Percentiles rank a stretch among this genome's conserved stretches.
Conservation (phyloP, 2,113 vertebrate species). For the Myotis brandtii region DNA sequence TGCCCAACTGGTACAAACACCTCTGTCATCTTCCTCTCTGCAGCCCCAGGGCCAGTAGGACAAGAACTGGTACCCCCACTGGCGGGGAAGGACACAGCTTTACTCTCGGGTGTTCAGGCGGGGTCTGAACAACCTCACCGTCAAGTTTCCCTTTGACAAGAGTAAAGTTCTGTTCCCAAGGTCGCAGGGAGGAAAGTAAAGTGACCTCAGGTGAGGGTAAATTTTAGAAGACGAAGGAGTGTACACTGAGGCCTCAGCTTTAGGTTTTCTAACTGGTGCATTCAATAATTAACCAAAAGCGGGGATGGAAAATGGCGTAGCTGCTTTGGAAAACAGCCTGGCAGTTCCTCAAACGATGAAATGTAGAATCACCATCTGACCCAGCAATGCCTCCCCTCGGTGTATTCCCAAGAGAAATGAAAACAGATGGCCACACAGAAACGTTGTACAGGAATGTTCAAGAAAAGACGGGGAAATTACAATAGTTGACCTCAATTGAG, state of each 20-base stretch:
- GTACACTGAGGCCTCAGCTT: background rate
- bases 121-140: background rate
- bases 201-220: background rate
- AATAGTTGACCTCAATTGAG: background rate
- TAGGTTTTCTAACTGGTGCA: background rate
- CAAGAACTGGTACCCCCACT: background rate
- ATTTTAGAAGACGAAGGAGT: background rate
- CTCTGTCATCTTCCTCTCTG: background rate
- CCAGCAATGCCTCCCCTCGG: background rate
- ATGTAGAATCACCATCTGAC: background rate
- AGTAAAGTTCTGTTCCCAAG: background rate
- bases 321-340: background rate
- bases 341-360: background rate
- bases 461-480: background rate
- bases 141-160: background rate
- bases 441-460: background rate
- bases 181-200: background rate
- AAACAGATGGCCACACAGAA: background rate
- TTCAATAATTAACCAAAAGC: background rate
- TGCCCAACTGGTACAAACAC: background rate
- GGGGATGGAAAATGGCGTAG: background rate
- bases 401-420: background rate
- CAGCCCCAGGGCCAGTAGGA: background rate
- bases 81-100: background rate
- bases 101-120: fast-evolving